phyloP scores from a whole-genome alignment of 2,888 invertebrate species.

The Spicauda simplicius region DNA sequence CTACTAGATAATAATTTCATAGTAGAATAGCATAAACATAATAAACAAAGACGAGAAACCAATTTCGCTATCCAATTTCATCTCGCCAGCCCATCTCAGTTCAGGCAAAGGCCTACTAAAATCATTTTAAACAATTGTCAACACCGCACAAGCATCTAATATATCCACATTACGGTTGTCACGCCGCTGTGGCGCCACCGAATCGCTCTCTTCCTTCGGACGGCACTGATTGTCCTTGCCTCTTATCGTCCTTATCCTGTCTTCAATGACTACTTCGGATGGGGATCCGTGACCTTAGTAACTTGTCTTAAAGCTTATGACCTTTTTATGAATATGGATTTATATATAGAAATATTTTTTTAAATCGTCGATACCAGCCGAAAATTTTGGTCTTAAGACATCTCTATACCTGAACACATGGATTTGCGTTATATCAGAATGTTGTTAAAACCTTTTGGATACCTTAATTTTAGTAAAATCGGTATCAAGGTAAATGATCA shows the following conservation, averaged over 20 bases:
- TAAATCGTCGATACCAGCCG: no score
- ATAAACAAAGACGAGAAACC: no score
- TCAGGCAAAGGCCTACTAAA: conserved; percentile 26
- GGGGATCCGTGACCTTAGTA: conserved; percentile 29
- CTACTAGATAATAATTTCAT: no score
- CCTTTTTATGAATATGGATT: background rate
- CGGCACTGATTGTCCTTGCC: conserved; percentile 76
- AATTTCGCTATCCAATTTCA: no score
- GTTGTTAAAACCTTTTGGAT: no score
- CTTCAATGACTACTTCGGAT: conserved; percentile 39
- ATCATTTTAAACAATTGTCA: conserved; percentile 36
- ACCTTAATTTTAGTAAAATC: no score
- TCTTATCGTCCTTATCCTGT: conserved; percentile 70
- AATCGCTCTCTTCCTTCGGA: conserved; percentile 69
- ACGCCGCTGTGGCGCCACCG: conserved; percentile 64
- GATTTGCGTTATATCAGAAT: no score
- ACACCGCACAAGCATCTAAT: conserved; percentile 36
- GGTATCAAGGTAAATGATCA: background rate
- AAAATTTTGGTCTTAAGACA: no score
- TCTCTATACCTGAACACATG: no score
- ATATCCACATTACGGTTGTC: conserved; percentile 36
- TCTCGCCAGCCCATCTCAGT: conserved; percentile 4
- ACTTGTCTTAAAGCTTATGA: background rate
- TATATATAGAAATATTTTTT: no score
- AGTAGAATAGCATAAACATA: no score